Evolutionary conservation across 2,797 vertebrate genomes (phyloP).

Genomic region (Xenops minutus): DNA sequence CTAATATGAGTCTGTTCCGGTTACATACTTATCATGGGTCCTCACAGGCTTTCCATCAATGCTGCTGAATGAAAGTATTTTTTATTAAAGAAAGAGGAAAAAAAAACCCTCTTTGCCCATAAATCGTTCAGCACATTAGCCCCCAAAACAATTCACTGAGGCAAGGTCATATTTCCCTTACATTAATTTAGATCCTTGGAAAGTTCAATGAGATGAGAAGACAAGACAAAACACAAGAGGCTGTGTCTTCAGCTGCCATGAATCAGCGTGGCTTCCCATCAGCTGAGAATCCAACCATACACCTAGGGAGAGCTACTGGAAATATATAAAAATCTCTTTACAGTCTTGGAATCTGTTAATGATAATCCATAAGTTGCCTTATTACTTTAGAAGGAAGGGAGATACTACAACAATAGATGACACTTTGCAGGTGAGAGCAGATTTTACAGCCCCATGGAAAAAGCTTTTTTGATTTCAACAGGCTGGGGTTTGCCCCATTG

Average conservation of each 20-base stretch:
- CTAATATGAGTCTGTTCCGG: constrained; percentile 51
- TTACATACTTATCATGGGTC: constrained; percentile 62
- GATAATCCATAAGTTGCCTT: neutral
- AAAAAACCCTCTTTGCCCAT: neutral
- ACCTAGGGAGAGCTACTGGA: neutral
- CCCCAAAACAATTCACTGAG: constrained; percentile 54
- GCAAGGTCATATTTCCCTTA: constrained; percentile 48
- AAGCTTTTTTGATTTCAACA: neutral
- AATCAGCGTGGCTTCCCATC: neutral
- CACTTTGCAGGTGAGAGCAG: neutral
- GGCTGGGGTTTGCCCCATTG: fast-evolving
- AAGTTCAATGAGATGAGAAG: constrained; percentile 24
- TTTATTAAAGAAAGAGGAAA: constrained; percentile 45
- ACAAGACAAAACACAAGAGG: constrained; percentile 21
- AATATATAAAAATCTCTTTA: neutral
- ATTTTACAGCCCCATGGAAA: neutral
- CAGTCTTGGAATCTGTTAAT: neutral
- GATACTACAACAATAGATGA: neutral
- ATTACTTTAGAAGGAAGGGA: constrained; percentile 8
- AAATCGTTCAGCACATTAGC: constrained; percentile 65
- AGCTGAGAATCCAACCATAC: neutral
- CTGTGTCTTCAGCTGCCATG: neutral
- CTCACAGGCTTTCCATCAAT: constrained; percentile 60
- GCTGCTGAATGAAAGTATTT: constrained; percentile 58
- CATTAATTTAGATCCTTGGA: constrained; percentile 48